Evolutionary conservation across 2,797 vertebrate species (phyloP), one percentile per base, ranked within the genome.

Genomic region (Picus viridis): DNA sequence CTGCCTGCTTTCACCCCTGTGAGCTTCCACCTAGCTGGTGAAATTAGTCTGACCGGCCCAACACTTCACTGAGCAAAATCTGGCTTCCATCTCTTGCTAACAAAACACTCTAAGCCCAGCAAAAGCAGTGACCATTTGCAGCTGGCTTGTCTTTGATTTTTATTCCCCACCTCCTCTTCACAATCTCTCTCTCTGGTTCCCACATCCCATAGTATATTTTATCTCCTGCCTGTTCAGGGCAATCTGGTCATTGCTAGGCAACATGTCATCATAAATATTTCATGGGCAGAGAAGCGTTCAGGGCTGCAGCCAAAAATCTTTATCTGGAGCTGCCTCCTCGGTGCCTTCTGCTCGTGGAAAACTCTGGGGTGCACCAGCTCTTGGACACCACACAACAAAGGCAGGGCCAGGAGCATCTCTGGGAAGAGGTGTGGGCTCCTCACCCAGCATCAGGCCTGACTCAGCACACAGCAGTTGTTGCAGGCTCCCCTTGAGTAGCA

Each of bases 241-340:
- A 92, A 93, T 81, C 93, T 83, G 89, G 95, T 96, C 95, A 97
- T 98, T 97, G 96, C 97, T 98, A 98, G 89, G 97, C 97, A 98
- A 98, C 96, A 17, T 92, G 86, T 95, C 94, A 94, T 94, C 91
- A 97, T 97, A 97, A 96, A 98, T 97, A 97, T 97, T 97, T 95
- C 96, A 97, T 96, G 3, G 1, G 84, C 63, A 83, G 83, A 95
- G 71, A 79, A 93, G 88, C 19, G 23, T 63, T 94, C 88, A 83
- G 85, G 79, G 71, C 80, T 68, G 65, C 12, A 5, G 83, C 71
- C 96, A 89, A 90, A 95, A 92, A 76, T 58, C 81, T 86, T 81
- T 39, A 54, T 83, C 80, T 57, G 64, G 74, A 93, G 83, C 62
- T 6, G 6, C 59, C 36, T 93, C 51, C 54, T 1, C 0, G 1